Percentiles rank a stretch among this genome's conserved stretches.
Evolutionary conservation across 2,113 vertebrate species (phyloP).

Genomic region (Phaetusa simplex): DNA sequence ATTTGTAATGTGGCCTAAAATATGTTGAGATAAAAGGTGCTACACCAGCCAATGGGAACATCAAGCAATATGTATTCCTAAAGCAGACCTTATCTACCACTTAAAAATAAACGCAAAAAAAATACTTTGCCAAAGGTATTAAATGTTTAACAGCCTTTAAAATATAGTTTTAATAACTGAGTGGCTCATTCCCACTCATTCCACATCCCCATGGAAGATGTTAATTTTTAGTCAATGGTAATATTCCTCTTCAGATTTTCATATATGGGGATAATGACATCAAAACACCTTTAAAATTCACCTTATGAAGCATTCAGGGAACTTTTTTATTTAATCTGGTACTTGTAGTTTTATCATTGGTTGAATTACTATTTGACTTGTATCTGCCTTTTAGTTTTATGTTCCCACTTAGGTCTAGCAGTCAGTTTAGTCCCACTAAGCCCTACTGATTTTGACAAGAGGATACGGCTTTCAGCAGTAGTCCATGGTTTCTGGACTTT

Average conservation of each 20-base stretch:
- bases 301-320: background rate
- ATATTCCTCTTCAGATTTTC: background rate
- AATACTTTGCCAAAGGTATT: background rate
- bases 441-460: background rate
- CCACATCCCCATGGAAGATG: no score
- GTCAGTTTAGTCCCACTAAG: background rate
- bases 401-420: background rate
- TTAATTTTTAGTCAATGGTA: background rate
- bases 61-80: background rate
- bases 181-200: background rate
- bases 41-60: background rate
- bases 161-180: background rate
- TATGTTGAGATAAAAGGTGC: background rate
- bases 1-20: background rate
- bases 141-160: conserved; percentile 14
- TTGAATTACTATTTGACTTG: background rate
- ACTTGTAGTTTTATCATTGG: background rate
- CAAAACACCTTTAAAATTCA: background rate
- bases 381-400: background rate
- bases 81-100: background rate
- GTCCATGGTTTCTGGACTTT: background rate
- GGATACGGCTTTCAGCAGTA: background rate
- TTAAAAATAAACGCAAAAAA: background rate
- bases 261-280: background rate
- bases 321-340: background rate